Evolutionary conservation across 2,797 vertebrate species (phyloP), one percentile per base, ranked within the genome.

Genomic region (Perdix hodgsoniae): DNA sequence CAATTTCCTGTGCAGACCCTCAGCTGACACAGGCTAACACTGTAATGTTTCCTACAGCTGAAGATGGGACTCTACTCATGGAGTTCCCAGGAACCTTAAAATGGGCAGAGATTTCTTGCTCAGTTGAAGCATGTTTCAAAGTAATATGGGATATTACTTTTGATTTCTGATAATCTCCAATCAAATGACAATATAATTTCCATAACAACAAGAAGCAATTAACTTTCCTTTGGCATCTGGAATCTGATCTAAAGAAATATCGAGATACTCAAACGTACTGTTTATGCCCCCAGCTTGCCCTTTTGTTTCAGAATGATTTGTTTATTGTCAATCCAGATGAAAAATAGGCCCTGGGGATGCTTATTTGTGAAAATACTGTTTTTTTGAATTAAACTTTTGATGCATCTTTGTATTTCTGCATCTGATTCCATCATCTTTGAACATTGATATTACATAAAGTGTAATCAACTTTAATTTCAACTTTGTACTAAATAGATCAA

Each of bases 331-430:
- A n/a, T 33, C 12, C 44, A 70, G 21, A 67, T 85, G 61, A 81
- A 92, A 90, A 96, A 31, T 10, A 44, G 54, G 5, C 18, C 52
- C n/a, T 71, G 35, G 83, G 54, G 40, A 61, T 0, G 1, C 6
- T 44, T 27, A 33, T 0, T 27, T 57, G 27, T 47, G 56, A 75
- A 93, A 85, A 93, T 69, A 91, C 45, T 15, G 14, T 60, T 90
- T 13, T 93, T 85, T 76, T 39, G 76, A 88, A 88, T 60, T 13
- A 82, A 91, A 78, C 14, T 14, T 73, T 75, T 59, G 35, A 50
- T 72, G 27, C 19, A 27, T 90, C 17, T 56, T 93, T 92, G 89
- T 86, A 76, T 88, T 88, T 77, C n/a, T 94, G 50, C 24, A 66
- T 44, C 42, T 33, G 31, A 73, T 94, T 85, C 84, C 50, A 70